Base-by-base conservation (phyloP, 1,140 invertebrate species). In the Trichoplusia ni region DNA sequence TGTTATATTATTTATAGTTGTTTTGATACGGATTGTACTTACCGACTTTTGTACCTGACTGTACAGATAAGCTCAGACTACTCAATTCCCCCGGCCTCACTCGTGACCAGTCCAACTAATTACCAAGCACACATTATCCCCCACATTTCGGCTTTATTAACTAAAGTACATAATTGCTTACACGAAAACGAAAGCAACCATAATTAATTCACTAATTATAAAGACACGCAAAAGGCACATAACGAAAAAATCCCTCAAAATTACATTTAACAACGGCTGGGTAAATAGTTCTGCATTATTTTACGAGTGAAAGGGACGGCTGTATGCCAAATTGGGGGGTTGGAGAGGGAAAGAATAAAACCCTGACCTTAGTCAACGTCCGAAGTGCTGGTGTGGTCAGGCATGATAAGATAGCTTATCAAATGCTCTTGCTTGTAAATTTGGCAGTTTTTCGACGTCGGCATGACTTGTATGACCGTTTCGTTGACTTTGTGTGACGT, bases 371-470 rank as follows among this genome's bases (percentile, higher is more conserved):
- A 25, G 6, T 27, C 51, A 54, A 54, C 13, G 27, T 2, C 27
- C n/a, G 19, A 5, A 4, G 6, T 38, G 40, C 33, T 51, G 14
- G 29, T 31, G 33, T 51, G 47, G 47, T 51, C 47, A 51, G 47
- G 18, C 23, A 9, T 16, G 47, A 51, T 51, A 51, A 51, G 47
- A 51, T 51, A 33, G 2, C 25, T 51, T 51, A 51, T 51, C 47
- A 18, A 21, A 31, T 16, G 13, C n/a, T 51, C 11, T n/a, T 25
- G 4, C 11, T 5, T 11, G n/a, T 14, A 29, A 51, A 14, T 51
- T 51, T 51, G 47, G 47, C 47, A 33, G 27, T 51, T 51, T 51
- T 16, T 49, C 7, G n/a, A 31, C 16, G 14, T 1, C 1, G 5
- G n/a, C 8, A 4, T 23, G 16, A 25, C 21, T 23, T 33, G 14